Conservation (phyloP, 2,113 vertebrate genomes). For the Pantherophis guttatus region DNA sequence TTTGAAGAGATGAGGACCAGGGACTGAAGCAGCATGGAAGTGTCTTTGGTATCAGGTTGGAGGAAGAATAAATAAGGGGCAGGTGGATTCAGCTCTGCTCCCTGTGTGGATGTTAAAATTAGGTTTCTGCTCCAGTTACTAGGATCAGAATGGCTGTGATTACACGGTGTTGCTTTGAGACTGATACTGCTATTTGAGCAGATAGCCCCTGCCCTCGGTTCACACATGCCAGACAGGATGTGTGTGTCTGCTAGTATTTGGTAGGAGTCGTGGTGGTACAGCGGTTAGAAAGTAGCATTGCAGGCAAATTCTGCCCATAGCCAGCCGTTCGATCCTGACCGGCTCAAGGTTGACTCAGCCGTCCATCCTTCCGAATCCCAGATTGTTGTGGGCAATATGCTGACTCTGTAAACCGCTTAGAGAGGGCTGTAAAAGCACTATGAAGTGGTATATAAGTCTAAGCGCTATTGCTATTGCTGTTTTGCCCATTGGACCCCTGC, state of each 20-base stretch:
- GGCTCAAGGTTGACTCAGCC: neutral
- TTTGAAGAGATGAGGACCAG: neutral
- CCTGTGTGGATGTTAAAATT: neutral
- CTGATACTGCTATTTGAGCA: neutral
- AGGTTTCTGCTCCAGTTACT: neutral
- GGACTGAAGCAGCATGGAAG: neutral
- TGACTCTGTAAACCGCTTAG: neutral
- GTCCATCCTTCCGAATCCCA: neutral
- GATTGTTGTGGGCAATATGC: neutral
- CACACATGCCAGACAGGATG: neutral
- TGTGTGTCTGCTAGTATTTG: neutral
- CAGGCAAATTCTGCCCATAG: neutral
- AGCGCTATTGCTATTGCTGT: neutral
- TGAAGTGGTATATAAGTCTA: neutral
- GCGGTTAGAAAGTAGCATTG: neutral
- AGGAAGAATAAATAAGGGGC: neutral
- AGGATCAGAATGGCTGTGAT: neutral
- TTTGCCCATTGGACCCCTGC: neutral
- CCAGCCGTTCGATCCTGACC: neutral
- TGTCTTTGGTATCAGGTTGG: neutral
- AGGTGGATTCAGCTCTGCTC: neutral
- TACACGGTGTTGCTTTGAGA: neutral
- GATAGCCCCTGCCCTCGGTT: neutral
- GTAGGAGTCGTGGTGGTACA: neutral
- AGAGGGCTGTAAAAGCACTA: neutral